Percentiles rank a stretch among this genome's conserved stretches.
Conservation (phyloP, 2,797 vertebrate species). For the Catamblyrhynchus diadema region DNA sequence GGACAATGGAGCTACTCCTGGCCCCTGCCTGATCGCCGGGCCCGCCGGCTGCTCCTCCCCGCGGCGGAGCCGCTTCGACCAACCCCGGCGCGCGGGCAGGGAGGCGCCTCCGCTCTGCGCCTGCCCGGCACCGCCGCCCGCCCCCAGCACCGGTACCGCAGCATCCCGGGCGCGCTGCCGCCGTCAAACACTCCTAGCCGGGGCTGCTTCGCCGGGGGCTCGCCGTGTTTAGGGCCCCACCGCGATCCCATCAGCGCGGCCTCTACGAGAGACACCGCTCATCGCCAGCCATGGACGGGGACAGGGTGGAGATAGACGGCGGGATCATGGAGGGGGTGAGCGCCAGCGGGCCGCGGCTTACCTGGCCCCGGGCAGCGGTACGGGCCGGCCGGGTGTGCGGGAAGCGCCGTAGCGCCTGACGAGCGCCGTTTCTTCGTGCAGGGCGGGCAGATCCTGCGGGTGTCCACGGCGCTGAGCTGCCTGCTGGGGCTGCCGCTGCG, state of each 20-base stretch:
- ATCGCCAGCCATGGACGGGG: constrained; percentile 60
- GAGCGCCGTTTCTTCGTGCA: constrained; percentile 47
- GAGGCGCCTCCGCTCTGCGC: background rate
- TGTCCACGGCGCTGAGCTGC: constrained; percentile 89
- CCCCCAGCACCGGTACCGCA: no score
- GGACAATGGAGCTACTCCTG: accelerated
- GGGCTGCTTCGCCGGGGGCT: background rate
- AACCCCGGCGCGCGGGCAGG: background rate
- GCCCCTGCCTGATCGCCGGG: no score
- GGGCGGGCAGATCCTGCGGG: constrained; percentile 93
- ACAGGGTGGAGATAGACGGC: constrained; percentile 87
- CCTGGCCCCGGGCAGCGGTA: background rate
- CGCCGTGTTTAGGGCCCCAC: no score
- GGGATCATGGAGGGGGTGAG: constrained; percentile 95
- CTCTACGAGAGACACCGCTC: background rate
- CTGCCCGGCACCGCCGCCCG: background rate
- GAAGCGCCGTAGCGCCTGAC: background rate
- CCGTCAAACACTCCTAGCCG: accelerated
- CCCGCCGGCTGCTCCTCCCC: background rate
- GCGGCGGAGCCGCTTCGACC: background rate
- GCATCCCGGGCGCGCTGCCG: background rate
- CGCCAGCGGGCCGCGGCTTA: background rate
- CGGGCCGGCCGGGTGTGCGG: background rate
- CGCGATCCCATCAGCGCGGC: accelerated
- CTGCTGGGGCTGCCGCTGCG: constrained; percentile 83